phyloP scores from a whole-genome alignment of 2,113 vertebrate species.

The Callithrix jacchus region DNA sequence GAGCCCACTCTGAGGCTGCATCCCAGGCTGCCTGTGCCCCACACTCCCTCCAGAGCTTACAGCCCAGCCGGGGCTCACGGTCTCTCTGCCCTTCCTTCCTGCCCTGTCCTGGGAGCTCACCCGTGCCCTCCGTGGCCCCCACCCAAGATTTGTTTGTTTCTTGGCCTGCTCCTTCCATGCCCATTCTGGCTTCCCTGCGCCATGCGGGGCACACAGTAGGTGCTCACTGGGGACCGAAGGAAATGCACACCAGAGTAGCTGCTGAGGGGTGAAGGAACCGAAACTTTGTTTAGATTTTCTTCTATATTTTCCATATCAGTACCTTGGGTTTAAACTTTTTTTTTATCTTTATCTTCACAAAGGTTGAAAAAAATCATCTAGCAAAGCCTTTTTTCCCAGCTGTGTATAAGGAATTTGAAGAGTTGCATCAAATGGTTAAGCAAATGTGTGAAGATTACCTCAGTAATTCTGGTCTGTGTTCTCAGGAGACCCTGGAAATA shows the following conservation, averaged over 20 bases:
- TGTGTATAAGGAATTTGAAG: constrained; percentile 95
- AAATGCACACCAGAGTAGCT: fast-evolving
- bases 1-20: fast-evolving
- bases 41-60: not conserved
- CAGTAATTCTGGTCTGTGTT: constrained; percentile 71
- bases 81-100: not conserved
- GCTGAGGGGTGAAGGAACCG: fast-evolving
- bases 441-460: constrained; percentile 92
- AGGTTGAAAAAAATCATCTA: constrained; percentile 89
- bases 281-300: not conserved
- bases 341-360: constrained; percentile 32
- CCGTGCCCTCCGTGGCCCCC: fast-evolving
- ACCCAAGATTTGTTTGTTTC: not conserved
- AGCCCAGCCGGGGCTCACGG: not conserved
- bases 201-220: fast-evolving
- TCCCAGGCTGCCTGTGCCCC: not conserved
- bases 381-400: constrained; percentile 89
- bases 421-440: constrained; percentile 90
- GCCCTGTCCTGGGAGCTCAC: not conserved
- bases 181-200: not conserved
- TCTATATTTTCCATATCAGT: not conserved
- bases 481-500: constrained; percentile 88
- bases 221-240: not conserved
- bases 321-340: not conserved
- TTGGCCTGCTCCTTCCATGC: too few species aligned